Evolutionary conservation across 1,140 invertebrate genomes (phyloP).

Genomic region (Drosophila truncata): DNA sequence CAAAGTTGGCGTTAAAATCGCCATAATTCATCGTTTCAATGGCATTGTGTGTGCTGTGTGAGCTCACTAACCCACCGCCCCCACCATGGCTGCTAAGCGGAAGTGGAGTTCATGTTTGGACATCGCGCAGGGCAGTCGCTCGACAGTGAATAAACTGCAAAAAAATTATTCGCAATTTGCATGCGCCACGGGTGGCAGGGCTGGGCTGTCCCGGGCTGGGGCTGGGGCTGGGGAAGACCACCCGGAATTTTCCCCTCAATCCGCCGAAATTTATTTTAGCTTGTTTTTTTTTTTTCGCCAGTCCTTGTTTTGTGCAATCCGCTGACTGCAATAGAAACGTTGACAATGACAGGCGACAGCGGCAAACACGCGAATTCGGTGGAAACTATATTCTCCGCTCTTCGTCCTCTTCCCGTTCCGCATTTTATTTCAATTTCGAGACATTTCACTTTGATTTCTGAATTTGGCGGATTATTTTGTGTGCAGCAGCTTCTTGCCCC

Average conservation of each 20-base stretch:
- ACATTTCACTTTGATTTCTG: constrained; percentile 67
- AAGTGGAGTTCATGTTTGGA: constrained; percentile 76
- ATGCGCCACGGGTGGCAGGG: constrained; percentile 30
- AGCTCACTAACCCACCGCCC: too few species aligned
- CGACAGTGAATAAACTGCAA: constrained; percentile 40
- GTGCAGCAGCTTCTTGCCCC: constrained; percentile 13
- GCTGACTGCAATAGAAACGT: constrained; percentile 63
- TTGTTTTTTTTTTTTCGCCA: constrained; percentile 2
- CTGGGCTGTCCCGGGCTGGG: background rate
- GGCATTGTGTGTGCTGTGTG: constrained; percentile 39
- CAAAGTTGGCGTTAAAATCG: constrained; percentile 75
- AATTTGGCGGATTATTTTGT: constrained; percentile 25
- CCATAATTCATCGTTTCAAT: constrained; percentile 80
- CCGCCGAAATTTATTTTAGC: constrained; percentile 15
- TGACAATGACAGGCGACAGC: constrained; percentile 67
- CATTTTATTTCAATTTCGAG: constrained; percentile 65
- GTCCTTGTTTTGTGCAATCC: constrained; percentile 32
- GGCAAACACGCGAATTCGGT: constrained; percentile 18
- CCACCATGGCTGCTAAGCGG: constrained; percentile 31
- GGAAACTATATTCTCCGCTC: constrained; percentile 7
- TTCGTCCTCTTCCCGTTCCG: background rate
- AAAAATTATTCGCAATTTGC: constrained; percentile 73
- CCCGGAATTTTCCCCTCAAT: background rate
- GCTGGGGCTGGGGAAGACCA: background rate
- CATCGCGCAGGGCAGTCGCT: constrained; percentile 50